Conservation (phyloP, 1,140 invertebrate species). For the Hetaerina americana region DNA sequence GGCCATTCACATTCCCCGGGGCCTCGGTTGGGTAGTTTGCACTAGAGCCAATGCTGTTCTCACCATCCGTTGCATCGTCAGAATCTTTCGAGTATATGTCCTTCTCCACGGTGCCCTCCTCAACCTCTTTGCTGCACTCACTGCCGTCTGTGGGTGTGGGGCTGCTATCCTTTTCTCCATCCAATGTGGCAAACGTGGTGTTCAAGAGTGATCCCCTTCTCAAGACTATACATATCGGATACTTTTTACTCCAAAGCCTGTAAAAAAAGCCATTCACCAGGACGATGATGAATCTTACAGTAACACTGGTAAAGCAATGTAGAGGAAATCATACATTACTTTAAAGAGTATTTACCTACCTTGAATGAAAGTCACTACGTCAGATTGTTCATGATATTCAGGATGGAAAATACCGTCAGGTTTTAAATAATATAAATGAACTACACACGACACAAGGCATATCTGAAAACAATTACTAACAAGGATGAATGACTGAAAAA, state of each 20-base stretch:
- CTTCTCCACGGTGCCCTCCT: constrained; percentile 22
- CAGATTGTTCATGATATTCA: too few relatives aligned
- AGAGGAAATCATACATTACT: too few relatives aligned
- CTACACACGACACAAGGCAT: too few relatives aligned
- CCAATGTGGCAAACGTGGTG: constrained; percentile 4
- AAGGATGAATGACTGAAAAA: too few relatives aligned
- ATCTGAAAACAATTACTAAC: too few relatives aligned
- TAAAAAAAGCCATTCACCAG: too few relatives aligned
- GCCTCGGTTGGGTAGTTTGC: constrained; percentile 2
- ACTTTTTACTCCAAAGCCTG: constrained; percentile 83
- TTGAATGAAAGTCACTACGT: too few relatives aligned
- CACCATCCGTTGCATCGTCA: constrained; percentile 1
- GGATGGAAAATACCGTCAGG: too few relatives aligned
- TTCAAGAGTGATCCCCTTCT: constrained; percentile 13
- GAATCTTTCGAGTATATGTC: constrained; percentile 15
- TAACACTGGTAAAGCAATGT: too few relatives aligned
- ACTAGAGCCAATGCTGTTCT: background rate
- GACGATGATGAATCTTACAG: too few relatives aligned
- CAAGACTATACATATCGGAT: constrained; percentile 63
- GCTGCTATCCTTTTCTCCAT: constrained; percentile 20
- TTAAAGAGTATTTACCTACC: too few relatives aligned
- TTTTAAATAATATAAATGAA: too few relatives aligned
- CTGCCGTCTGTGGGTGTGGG: constrained; percentile 22
- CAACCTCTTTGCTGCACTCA: constrained; percentile 22
- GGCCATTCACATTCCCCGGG: constrained; percentile 19